These are phyloP conservation scores for Menidia menidia DNA, from an alignment of 2,797 vertebrate genomes.

Conservation along the genomic window DNA sequence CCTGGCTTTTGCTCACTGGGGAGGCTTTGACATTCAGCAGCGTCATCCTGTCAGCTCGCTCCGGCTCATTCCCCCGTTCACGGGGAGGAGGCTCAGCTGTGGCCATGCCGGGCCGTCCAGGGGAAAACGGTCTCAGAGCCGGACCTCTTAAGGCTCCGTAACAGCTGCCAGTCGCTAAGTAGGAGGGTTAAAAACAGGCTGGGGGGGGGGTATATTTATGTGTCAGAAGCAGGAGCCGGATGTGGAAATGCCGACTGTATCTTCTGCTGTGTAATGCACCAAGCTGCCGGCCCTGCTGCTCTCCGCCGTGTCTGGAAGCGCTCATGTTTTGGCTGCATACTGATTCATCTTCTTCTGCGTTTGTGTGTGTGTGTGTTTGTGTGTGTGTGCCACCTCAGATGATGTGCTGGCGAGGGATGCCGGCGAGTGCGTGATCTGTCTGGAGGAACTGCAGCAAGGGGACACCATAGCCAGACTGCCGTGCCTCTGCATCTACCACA, in stretches of 20 bases:
- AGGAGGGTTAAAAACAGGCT: background rate
- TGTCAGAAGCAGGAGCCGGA: constrained; percentile 10
- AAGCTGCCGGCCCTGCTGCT: constrained; percentile 25
- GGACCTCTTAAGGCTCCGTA: background rate
- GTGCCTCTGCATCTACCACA: constrained; percentile 99
- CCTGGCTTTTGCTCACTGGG: background rate
- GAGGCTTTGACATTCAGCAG: background rate
- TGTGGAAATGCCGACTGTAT: constrained; percentile 7
- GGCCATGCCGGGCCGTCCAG: too few species aligned
- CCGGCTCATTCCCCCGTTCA: too few species aligned
- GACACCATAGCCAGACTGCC: constrained; percentile 98
- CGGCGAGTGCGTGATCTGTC: constrained; percentile 98
- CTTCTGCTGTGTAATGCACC: constrained; percentile 32
- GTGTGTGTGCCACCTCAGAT: constrained; percentile 79
- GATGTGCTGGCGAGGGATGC: constrained; percentile 97
- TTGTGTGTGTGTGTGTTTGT: constrained; percentile 38
- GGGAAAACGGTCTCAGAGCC: background rate
- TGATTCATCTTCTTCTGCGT: constrained; percentile 38
- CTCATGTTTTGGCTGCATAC: constrained; percentile 39
- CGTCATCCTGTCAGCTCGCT: too few species aligned
- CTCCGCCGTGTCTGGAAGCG: constrained; percentile 36
- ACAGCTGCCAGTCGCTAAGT: constrained; percentile 1
- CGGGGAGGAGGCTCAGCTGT: too few species aligned
- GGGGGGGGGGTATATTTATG: constrained; percentile 1
- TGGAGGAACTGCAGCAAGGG: constrained; percentile 97